Evolutionary conservation across 2,888 invertebrate genomes (phyloP).

Genomic region (Rhogogaster chlorosoma): DNA sequence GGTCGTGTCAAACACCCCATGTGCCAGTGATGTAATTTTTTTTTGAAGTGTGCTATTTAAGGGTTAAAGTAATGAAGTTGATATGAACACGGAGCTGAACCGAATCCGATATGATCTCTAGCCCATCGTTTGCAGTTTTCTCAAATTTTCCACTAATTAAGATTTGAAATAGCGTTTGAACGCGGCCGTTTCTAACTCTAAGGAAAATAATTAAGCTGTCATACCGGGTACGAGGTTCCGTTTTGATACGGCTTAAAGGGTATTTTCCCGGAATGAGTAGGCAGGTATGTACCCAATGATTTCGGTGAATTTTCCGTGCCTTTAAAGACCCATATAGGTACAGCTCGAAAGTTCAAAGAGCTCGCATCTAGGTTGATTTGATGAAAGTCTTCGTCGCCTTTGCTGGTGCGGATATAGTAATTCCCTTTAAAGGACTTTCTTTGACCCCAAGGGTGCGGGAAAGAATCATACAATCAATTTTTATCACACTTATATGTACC

Average conservation of each 20-base stretch:
- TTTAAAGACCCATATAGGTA: background rate
- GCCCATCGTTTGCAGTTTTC: background rate
- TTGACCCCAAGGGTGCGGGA: background rate
- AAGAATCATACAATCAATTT: background rate
- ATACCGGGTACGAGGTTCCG: background rate
- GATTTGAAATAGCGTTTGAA: background rate
- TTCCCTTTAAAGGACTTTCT: background rate
- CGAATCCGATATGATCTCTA: no score
- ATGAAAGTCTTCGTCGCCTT: background rate
- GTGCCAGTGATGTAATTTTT: no score
- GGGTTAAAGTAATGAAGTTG: no score
- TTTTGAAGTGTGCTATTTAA: no score
- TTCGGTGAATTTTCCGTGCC: background rate
- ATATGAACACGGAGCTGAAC: no score
- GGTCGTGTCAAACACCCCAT: no score
- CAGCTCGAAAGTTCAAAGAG: background rate
- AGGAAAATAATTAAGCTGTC: slow-evolving; percentile 37
- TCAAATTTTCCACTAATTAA: background rate
- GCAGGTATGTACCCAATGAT: background rate
- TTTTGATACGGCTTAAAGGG: background rate
- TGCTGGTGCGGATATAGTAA: background rate
- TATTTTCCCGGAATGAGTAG: slow-evolving; percentile 1
- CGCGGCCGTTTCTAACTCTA: background rate
- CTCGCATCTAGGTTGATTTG: background rate
- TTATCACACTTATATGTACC: background rate